phyloP scores from a whole-genome alignment of 2,797 vertebrate species.

The Pogoniulus pusillus region DNA sequence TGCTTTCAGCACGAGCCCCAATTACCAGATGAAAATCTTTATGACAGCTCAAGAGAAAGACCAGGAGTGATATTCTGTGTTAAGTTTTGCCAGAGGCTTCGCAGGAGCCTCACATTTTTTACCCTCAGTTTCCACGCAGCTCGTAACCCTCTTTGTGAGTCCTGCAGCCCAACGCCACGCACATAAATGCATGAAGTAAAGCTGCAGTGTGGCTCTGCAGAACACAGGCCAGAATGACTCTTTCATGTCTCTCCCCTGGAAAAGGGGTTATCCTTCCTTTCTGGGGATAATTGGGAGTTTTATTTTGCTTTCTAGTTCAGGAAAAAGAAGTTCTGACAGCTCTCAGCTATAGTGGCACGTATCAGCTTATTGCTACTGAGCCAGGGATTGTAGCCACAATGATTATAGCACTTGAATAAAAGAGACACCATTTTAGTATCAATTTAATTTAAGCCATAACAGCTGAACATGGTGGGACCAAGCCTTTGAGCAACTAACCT shows the following conservation, averaged over 20 bases:
- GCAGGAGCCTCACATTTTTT: not conserved
- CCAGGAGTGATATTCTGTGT: not conserved
- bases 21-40: constrained; percentile 45
- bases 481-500: constrained; percentile 41
- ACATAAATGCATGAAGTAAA: constrained; percentile 28
- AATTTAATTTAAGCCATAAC: constrained; percentile 47
- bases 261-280: constrained; percentile 20
- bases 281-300: constrained; percentile 37
- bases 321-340: constrained; percentile 1
- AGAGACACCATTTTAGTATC: constrained; percentile 39
- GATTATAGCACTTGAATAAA: constrained; percentile 53
- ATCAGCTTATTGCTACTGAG: constrained; percentile 8
- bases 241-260: constrained; percentile 11
- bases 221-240: constrained; percentile 2
- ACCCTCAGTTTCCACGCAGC: not conserved
- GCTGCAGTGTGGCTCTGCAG: not conserved
- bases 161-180: constrained; percentile 5
- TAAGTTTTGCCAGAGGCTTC: constrained; percentile 30
- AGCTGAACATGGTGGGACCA: constrained; percentile 32
- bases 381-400: not conserved
- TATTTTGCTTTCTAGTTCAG: constrained; percentile 26
- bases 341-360: not conserved
- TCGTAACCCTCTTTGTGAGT: not conserved
- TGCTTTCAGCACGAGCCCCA: not conserved
- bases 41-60: not conserved